These are phyloP conservation scores for Microctenopoma steveboyesi DNA, from an alignment of 2,797 vertebrate genomes.

Conservation along the genomic window DNA sequence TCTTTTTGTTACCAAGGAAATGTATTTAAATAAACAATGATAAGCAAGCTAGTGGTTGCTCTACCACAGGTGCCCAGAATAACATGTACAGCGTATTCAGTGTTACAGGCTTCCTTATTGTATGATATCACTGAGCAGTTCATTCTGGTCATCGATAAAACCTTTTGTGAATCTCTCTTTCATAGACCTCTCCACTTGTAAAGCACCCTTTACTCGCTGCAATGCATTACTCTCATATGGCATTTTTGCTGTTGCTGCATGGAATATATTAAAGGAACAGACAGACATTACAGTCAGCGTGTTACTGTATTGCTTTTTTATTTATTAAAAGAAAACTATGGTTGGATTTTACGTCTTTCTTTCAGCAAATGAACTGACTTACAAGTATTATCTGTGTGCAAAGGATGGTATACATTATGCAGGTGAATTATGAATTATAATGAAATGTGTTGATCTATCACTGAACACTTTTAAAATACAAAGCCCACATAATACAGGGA, in stretches of 20 bases:
- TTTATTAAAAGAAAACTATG: too few species aligned
- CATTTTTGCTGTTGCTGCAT: background rate
- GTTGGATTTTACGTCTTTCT: background rate
- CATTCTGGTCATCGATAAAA: slow-evolving; percentile 27
- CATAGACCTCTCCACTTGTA: slow-evolving; percentile 16
- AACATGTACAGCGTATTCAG: background rate
- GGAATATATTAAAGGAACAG: slow-evolving; percentile 21
- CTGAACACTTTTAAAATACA: slow-evolving; percentile 6
- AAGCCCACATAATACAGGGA: background rate
- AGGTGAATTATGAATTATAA: too few species aligned
- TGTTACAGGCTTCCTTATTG: background rate
- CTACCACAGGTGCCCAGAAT: background rate
- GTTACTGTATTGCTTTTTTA: background rate
- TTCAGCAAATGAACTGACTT: background rate
- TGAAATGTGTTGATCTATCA: background rate
- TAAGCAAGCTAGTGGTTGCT: background rate
- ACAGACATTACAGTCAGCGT: too few species aligned
- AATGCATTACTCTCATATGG: background rate
- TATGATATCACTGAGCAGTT: slow-evolving; percentile 5
- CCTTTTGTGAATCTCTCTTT: slow-evolving; percentile 26
- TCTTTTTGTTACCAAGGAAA: slow-evolving; percentile 45
- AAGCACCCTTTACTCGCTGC: slow-evolving; percentile 20
- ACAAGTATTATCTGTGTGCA: background rate
- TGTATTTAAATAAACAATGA: background rate
- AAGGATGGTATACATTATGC: too few species aligned